Evolutionary conservation across 2,113 vertebrate species (phyloP), one percentile per base, ranked within the genome.

Genomic region (Paracanthobrama guichenoti): DNA sequence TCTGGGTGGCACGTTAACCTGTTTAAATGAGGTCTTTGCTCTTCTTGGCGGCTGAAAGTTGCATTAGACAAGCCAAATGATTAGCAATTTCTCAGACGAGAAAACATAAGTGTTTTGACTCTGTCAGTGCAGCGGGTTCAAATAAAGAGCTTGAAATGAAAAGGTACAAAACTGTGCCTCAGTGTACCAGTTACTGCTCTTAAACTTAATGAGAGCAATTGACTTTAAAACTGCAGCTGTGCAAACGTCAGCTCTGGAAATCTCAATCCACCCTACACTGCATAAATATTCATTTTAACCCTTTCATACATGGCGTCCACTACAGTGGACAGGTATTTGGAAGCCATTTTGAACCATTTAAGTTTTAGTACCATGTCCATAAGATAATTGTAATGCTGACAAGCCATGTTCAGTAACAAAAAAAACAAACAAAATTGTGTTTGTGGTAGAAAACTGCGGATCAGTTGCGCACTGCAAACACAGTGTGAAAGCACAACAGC

Each of bases 41-140:
- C 60, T 46, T 24, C 26, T 39, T 39, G 73, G 82, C 44, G 0
- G 20, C 62, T 77, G 44, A 55, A 74, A 67, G 48, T 76, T 66
- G 39, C 72, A 35, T 66, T 84, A 73, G 72, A 76, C 31, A 76
- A 62, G 73, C 50, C 6, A 26, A 60, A 60, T 83, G 69, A 74
- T 74, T 74, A 74, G 67, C 39, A 0, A 72, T 57, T 35, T 5
- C 66, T 13, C 31, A 2, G 16, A 71, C n/a, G 20, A 69, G 66
- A 39, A 22, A 0, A 48, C 44, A 14, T 39, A 42, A 77, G 28
- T 77, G 31, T 77, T 75, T 77, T 39, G 50, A 55, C 18, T 76
- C 18, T 59, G 55, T 60, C 75, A 24, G 75, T 42, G 16, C 31
- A 4, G 35, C 13, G 20, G 53, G 18, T 16, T 31, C 13, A 79